phyloP scores from a whole-genome alignment of 2,797 vertebrate species.

The Hippocampus kuda region DNA sequence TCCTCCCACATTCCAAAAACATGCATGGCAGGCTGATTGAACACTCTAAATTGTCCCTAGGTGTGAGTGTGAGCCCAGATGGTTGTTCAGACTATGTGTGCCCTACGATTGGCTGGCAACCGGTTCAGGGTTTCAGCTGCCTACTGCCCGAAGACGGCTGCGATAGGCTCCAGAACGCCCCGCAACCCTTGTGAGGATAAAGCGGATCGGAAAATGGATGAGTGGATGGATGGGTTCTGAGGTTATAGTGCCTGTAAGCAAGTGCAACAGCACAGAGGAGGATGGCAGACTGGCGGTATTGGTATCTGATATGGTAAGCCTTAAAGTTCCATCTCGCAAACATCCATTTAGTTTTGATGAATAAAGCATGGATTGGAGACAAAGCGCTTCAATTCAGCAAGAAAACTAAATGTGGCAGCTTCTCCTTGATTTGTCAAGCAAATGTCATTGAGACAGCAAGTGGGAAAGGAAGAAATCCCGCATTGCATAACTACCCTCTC shows the following conservation, averaged over 20 bases:
- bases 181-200: no score
- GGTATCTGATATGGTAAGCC: not conserved
- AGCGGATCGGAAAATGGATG: no score
- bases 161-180: no score
- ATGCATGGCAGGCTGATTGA: no score
- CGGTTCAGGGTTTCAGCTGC: no score
- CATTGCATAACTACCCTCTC: conserved; percentile 54
- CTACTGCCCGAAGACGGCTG: no score
- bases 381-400: conserved; percentile 31
- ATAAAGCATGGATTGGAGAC: conserved; percentile 16
- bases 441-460: conserved; percentile 45
- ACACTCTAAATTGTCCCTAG: no score
- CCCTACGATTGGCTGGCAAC: no score
- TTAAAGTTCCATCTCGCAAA: not conserved
- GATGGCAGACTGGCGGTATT: not conserved
- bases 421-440: conserved; percentile 41
- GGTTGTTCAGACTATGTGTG: no score
- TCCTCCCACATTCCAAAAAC: no score
- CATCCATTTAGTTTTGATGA: conserved; percentile 23
- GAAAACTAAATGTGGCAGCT: conserved; percentile 36
- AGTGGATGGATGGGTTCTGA: no score
- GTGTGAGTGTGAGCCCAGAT: no score
- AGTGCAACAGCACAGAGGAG: not conserved
- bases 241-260: not conserved
- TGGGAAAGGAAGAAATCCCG: conserved; percentile 46